Evolutionary conservation across 2,797 vertebrate species (phyloP), one percentile per base, ranked within the genome.

Genomic region (Alosa sapidissima): DNA sequence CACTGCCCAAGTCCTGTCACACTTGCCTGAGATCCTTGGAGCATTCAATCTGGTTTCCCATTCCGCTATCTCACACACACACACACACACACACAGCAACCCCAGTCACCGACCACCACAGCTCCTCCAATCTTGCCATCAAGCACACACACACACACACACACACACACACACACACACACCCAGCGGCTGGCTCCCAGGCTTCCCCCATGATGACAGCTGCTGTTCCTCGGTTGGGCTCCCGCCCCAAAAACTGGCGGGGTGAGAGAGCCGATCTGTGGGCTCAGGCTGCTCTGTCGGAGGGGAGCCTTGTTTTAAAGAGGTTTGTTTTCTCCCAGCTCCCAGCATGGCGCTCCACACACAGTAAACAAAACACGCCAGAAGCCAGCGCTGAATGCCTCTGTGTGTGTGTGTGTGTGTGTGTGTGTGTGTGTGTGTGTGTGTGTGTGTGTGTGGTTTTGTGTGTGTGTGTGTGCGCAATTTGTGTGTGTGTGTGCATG

Each of bases 291-390:
- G 33, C 33, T 75, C 11, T 41, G 68, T 75, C 68, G 68, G 68
- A 75, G 68, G 68, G 68, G 68, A 41, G 68, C 33, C 68, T 75
- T 75, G 68, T 75, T 75, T 75, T 19, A 41, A 36, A 41, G 68
- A 28, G 33, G 68, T 75, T 75, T 75, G 10, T 75, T 75, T 75
- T 14, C 68, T 14, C 68, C 14, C 28, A 14, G 36, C 68, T 16
- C 68, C 33, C 68, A 75, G 68, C 33, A 28, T 75, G 68, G 13
- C 68, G 1, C 68, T 41, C 13, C 3, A 19, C 1, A 36, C 68
- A 75, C 33, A 36, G 68, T 36, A 75, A 75, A 72, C 65, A 72
- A 72, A 72, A 75, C 68, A 75, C 13, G 14, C 28, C 68, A 19
- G 33, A 41, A 5, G 65, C 68, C 68, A 16, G 36, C 14, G 16